Evolutionary conservation across 2,113 vertebrate species (phyloP), one percentile per base, ranked within the genome.

Genomic region (Eurypyga helias): DNA sequence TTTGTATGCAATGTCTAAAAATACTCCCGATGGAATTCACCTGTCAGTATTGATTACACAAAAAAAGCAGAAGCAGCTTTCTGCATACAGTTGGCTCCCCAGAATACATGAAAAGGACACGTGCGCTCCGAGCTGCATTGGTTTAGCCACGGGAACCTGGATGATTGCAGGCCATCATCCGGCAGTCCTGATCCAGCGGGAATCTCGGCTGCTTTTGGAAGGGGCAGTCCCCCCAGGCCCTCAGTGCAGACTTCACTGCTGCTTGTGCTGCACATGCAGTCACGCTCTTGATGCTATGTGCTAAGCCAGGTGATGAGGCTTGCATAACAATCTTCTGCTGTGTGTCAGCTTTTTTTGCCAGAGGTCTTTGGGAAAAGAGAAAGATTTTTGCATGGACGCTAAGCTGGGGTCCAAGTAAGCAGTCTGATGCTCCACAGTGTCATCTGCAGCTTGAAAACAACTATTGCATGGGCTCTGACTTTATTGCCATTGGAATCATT

Each of bases 101-200:
- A 28, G 70, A n/a, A 19, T 4, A 29, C 25, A 16, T 2, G 1
- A 29, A 2, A 61, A 26, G n/a, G 26, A 7, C 15, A 10, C 1
- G 7, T 4, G 41, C 4, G 34, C 52, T 33, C n/a, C 52, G 65
- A 60, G 89, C 41, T 16, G 61, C 20, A 34, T 34, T 10, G 61
- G 21, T 28, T 61, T 64, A 34, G 38, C 43, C 19, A 3, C 45
- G 20, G 38, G 48, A 52, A 20, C 49, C 55, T 23, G 41, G 26
- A 0, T 1, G n/a, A 54, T 7, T 45, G 45, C 51, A 67, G 55
- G 31, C 51, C 57, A 5, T 24, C 43, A 4, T 8, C 45, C 13
- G 1, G 13, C 34, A 51, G 8, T 23, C 72, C 19, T 19, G 72
- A 55, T 19, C 1, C 0, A 45, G 48, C 31, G 49, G 41, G 80